Evolutionary conservation across 2,113 vertebrate species (phyloP).

Genomic region (Pangasianodon hypophthalmus): DNA sequence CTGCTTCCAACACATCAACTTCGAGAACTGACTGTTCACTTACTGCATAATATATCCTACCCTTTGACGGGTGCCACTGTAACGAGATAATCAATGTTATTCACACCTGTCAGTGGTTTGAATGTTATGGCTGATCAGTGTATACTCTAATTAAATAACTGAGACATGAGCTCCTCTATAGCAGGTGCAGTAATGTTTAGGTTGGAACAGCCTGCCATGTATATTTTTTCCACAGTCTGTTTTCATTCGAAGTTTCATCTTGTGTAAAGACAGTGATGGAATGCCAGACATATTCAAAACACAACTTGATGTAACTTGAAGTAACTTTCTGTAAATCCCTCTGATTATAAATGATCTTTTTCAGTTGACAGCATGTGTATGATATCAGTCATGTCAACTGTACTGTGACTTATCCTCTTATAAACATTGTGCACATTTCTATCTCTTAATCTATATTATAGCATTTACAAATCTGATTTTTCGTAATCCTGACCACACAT

Average conservation of each 20-base stretch:
- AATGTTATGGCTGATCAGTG: no score
- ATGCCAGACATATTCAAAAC: neutral
- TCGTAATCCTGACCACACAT: neutral
- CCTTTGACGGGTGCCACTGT: no score
- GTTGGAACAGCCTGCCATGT: conserved; percentile 1
- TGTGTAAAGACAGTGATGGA: neutral
- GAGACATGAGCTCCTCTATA: neutral
- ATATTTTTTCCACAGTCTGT: conserved; percentile 11
- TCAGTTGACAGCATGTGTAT: neutral
- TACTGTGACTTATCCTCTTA: neutral
- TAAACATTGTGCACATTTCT: conserved; percentile 2
- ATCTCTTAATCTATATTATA: neutral
- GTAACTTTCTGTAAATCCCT: conserved; percentile 6
- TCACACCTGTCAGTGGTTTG: no score
- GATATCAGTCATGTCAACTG: neutral
- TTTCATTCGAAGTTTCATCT: conserved; percentile 13
- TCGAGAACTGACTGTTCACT: no score
- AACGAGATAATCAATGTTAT: no score
- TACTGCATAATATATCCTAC: no score
- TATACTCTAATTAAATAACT: neutral
- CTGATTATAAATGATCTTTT: conserved; percentile 20
- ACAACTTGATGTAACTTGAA: neutral
- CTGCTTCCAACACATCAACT: no score
- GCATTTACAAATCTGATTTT: neutral
- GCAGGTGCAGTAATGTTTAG: neutral